These are phyloP conservation scores for Manacus vitellinus DNA, from an alignment of 2,113 vertebrate species.

Conservation along the genomic window DNA sequence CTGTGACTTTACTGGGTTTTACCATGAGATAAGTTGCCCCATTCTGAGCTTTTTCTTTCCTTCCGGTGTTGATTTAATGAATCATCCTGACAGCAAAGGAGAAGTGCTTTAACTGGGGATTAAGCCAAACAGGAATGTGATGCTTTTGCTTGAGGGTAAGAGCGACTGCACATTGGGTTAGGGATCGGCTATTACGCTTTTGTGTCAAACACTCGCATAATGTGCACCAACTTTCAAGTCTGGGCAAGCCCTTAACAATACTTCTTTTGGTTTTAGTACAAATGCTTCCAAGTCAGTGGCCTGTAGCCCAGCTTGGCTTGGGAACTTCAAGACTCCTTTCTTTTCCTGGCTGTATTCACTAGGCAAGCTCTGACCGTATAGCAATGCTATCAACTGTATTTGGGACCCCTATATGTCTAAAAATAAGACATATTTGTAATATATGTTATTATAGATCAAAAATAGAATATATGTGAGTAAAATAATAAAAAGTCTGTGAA, in stretches of 20 bases:
- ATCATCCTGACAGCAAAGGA: slow-evolving; percentile 23
- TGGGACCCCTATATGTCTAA: not conserved
- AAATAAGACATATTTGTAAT: not conserved
- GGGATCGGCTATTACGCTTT: fast-evolving
- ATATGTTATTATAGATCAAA: not conserved
- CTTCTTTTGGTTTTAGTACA: not conserved
- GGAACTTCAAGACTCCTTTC: not conserved
- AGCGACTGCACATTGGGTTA: not conserved
- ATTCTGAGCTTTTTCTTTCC: not conserved
- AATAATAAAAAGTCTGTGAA: not conserved
- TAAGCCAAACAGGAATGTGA: slow-evolving; percentile 22
- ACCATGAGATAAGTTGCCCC: not conserved
- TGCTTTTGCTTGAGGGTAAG: not conserved
- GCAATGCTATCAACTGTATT: not conserved
- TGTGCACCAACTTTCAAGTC: not conserved
- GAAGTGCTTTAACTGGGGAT: not conserved
- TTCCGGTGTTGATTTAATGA: slow-evolving; percentile 21
- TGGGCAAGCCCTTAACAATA: slow-evolving; percentile 7
- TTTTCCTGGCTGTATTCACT: not conserved
- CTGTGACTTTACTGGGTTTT: not conserved
- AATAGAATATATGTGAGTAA: not conserved
- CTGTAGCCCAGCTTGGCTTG: not conserved
- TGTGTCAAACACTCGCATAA: not conserved
- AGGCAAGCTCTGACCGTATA: not conserved
- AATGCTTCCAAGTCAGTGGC: not conserved